Evolutionary conservation across 2,797 vertebrate genomes (phyloP).

Genomic region (Orestias chungarensis): DNA sequence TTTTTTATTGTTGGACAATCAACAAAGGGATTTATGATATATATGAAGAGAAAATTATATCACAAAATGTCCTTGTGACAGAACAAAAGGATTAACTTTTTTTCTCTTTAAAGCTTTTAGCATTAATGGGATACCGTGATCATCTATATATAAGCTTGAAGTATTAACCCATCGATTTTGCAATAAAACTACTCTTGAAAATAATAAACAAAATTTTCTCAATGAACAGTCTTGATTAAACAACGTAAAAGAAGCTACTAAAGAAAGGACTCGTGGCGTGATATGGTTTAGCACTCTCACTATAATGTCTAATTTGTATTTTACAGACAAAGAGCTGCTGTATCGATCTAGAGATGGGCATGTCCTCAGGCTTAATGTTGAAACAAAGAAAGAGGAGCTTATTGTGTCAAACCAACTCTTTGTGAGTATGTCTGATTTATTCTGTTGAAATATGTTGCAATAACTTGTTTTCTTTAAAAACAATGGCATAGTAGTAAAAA

Average conservation of each 20-base stretch:
- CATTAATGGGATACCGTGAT: neutral
- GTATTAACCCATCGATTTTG: neutral
- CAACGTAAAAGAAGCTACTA: neutral
- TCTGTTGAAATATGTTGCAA: neutral
- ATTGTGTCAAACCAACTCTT: slow-evolving; percentile 92
- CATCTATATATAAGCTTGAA: neutral
- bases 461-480: neutral
- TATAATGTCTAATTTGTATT: slow-evolving; percentile 25
- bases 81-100: neutral
- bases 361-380: slow-evolving; percentile 84
- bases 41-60: neutral
- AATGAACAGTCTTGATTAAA: neutral
- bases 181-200: neutral
- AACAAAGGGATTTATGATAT: neutral
- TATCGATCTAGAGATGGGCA: slow-evolving; percentile 86
- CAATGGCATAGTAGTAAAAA: neutral
- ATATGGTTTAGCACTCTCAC: neutral
- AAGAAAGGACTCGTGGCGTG: neutral
- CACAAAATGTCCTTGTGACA: neutral
- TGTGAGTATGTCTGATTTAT: slow-evolving; percentile 81
- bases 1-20: neutral
- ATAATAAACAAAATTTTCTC: neutral
- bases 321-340: slow-evolving; percentile 88
- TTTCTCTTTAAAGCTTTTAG: neutral
- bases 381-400: slow-evolving; percentile 77